Percentiles rank a stretch among this genome's conserved stretches.
Conservation (phyloP, 2,797 vertebrate genomes). For the Catharus ustulatus region DNA sequence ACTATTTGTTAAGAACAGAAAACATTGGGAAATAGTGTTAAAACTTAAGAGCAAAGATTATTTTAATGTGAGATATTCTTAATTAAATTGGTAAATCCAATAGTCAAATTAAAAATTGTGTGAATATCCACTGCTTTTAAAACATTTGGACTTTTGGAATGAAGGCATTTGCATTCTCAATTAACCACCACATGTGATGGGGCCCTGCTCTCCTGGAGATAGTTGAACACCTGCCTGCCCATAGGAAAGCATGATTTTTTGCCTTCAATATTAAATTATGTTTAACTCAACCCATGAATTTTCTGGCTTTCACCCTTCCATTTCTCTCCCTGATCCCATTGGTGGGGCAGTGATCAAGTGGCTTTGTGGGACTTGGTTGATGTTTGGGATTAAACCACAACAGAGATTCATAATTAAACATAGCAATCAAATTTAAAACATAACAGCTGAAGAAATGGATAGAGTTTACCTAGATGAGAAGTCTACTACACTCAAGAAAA, state of each 20-base stretch:
- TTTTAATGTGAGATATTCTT: neutral
- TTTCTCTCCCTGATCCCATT: neutral
- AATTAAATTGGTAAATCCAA: neutral
- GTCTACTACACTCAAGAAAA: neutral
- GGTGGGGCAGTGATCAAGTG: accelerated
- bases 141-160: neutral
- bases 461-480: neutral
- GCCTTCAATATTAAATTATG: neutral
- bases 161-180: accelerated
- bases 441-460: neutral
- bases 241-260: neutral
- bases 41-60: neutral
- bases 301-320: neutral
- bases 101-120: neutral
- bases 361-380: neutral
- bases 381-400: neutral
- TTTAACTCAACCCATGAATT: neutral
- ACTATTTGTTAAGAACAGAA: neutral
- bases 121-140: neutral
- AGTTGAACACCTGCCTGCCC: neutral
- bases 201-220: neutral
- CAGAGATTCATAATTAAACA: neutral
- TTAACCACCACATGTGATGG: neutral
- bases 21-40: neutral
- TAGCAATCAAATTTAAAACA: neutral